A percentile compares a stretch with the other conserved stretches of the same genome.
phyloP scores from a whole-genome alignment of 2,113 vertebrate species.

The Gallinago jamesoni region DNA sequence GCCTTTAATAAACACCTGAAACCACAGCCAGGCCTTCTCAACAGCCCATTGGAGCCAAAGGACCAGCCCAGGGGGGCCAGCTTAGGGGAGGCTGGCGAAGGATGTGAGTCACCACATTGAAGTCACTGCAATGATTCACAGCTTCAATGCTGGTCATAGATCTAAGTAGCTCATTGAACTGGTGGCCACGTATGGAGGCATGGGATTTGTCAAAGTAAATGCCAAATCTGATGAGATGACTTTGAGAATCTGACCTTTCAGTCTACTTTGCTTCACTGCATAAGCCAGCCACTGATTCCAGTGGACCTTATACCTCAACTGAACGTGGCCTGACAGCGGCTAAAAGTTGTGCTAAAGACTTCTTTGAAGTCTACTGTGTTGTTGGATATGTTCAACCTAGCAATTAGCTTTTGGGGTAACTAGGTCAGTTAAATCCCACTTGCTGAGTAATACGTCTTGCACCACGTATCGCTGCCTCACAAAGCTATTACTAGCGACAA shows the following conservation, averaged over 20 bases:
- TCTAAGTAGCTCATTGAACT: background rate
- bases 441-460: background rate
- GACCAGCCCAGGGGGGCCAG: background rate
- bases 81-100: background rate
- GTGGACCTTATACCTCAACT: background rate
- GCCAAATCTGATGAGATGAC: background rate
- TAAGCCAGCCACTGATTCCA: background rate
- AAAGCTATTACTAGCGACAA: slow-evolving; percentile 11
- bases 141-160: background rate
- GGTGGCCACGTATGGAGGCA: rapidly evolving
- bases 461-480: background rate
- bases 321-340: background rate
- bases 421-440: background rate
- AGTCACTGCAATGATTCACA: background rate
- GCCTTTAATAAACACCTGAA: background rate
- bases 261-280: background rate
- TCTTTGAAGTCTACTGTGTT: background rate
- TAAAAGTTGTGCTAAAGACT: background rate
- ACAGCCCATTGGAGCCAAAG: background rate
- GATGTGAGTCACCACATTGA: background rate
- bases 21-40: background rate
- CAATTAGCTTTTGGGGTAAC: background rate
- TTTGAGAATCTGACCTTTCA: background rate
- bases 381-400: background rate
- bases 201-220: background rate